These are phyloP conservation scores for Stenodera caucasica DNA, from an alignment of 2,888 invertebrate genomes.

Conservation along the genomic window DNA sequence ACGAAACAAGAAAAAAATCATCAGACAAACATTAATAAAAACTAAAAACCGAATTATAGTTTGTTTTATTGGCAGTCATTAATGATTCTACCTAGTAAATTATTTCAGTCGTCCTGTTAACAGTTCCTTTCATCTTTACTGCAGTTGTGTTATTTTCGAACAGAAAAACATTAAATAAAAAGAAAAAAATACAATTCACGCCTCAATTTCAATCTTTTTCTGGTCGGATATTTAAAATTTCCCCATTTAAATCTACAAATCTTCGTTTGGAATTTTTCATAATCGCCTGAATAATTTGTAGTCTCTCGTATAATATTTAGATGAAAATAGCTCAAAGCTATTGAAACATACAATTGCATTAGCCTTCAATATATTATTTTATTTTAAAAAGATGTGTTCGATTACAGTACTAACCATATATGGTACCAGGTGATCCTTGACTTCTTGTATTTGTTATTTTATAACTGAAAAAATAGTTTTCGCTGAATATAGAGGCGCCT, in stretches of 20 bases:
- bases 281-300: not conserved
- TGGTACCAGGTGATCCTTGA: conserved; percentile 3
- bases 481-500: conserved; percentile 4
- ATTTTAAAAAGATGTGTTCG: conserved; percentile 5
- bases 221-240: too few relatives aligned
- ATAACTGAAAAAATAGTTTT: not conserved
- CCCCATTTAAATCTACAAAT: too few relatives aligned
- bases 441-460: conserved; percentile 6
- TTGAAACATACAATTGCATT: not conserved
- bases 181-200: not conserved
- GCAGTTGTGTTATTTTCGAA: not conserved
- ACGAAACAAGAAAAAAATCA: too few relatives aligned
- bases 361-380: conserved; percentile 6
- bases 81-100: not conserved
- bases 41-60: not conserved
- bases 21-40: not conserved
- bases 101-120: not conserved
- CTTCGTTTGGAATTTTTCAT: not conserved
- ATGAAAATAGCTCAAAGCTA: conserved; percentile 1
- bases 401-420: conserved; percentile 2
- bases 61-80: conserved; percentile 2
- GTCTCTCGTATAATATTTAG: not conserved
- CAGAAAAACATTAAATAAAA: not conserved
- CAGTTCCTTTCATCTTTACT: not conserved
- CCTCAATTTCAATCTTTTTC: not conserved